Conservation (phyloP, 2,113 vertebrate species). For the Procavia capensis region DNA sequence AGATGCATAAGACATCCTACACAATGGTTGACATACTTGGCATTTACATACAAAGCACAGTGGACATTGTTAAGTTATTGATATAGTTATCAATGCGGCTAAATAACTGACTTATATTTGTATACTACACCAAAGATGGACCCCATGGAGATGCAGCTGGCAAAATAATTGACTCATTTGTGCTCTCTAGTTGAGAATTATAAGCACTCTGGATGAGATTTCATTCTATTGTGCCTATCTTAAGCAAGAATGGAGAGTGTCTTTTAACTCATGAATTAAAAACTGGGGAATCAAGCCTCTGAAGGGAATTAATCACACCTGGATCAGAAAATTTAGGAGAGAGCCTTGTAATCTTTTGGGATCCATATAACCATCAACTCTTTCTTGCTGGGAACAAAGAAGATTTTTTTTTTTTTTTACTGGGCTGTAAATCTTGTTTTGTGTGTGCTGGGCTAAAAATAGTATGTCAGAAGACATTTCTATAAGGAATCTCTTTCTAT, state of each 20-base stretch:
- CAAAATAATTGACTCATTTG: neutral
- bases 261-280: neutral
- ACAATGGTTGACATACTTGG: neutral
- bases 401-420: neutral
- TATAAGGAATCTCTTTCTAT: neutral
- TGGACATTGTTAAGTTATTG: neutral
- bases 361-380: neutral
- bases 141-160: neutral
- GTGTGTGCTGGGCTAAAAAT: neutral
- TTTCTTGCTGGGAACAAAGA: neutral
- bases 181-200: neutral
- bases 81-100: neutral
- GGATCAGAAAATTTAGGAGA: neutral
- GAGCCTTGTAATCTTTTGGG: neutral
- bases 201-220: neutral
- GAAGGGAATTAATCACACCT: neutral
- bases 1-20: neutral
- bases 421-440: neutral
- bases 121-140: neutral
- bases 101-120: neutral
- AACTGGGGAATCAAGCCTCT: neutral
- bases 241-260: neutral
- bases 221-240: neutral
- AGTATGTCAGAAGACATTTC: neutral
- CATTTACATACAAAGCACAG: neutral